These are phyloP conservation scores for Syngnathus acus DNA, from an alignment of 2,797 vertebrate genomes.

Conservation along the genomic window DNA sequence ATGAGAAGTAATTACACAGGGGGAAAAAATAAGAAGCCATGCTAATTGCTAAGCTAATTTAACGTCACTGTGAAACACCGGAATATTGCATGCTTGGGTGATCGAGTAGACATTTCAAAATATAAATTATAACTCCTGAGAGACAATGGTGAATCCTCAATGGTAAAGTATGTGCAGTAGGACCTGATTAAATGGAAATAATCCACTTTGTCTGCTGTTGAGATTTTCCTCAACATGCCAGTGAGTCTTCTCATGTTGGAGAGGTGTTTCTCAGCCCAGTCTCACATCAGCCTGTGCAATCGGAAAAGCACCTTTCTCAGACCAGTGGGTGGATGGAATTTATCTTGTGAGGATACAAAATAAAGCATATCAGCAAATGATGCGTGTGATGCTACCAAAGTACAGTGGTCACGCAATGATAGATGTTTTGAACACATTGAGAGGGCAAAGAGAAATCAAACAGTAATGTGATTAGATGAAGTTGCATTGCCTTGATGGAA, in stretches of 20 bases:
- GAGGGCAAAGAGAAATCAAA: constrained; percentile 20
- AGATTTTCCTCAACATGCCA: constrained; percentile 19
- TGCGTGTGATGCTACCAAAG: constrained; percentile 47
- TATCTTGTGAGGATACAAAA: constrained; percentile 65
- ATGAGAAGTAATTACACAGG: too few species aligned
- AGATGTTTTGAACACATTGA: constrained; percentile 30
- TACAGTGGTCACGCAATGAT: constrained; percentile 43
- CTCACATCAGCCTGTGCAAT: constrained; percentile 38
- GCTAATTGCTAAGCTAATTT: too few species aligned
- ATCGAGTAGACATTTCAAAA: too few species aligned
- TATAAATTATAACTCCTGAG: background rate
- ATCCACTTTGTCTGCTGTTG: constrained; percentile 20
- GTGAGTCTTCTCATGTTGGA: constrained; percentile 30
- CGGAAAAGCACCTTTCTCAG: constrained; percentile 58
- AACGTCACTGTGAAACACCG: too few species aligned
- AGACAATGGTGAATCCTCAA: background rate
- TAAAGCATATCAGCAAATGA: constrained; percentile 57
- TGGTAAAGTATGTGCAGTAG: constrained; percentile 7
- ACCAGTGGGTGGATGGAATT: constrained; percentile 63
- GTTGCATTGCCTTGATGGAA: background rate
- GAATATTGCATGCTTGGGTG: too few species aligned
- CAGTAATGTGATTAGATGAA: background rate
- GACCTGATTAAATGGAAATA: constrained; percentile 13
- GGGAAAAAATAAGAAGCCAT: too few species aligned
- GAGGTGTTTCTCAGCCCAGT: constrained; percentile 34